A percentile compares a stretch with the other conserved stretches of the same genome.
Conservation (phyloP, 2,113 vertebrate species). For the Osmerus mordax region DNA sequence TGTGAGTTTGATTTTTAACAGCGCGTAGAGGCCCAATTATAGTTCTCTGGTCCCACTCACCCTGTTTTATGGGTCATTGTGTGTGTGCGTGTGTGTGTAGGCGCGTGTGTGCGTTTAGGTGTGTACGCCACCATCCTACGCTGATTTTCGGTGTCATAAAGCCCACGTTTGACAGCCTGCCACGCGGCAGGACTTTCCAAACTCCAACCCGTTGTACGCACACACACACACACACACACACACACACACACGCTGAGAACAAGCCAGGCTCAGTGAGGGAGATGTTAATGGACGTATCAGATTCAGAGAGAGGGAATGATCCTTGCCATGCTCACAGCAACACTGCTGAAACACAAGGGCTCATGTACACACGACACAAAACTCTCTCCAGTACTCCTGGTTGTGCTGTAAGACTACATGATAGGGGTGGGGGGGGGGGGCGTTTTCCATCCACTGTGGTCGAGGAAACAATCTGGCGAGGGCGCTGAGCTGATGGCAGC, state of each 20-base stretch:
- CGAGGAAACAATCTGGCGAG: too few species aligned
- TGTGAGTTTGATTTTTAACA: constrained; percentile 66
- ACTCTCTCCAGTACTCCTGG: not conserved
- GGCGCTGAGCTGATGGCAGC: too few species aligned
- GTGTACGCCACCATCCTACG: constrained; percentile 42
- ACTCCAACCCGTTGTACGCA: constrained; percentile 16
- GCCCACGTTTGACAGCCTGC: constrained; percentile 53
- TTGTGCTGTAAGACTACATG: too few species aligned
- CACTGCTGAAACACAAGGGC: not conserved
- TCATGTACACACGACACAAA: not conserved
- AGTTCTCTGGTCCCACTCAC: constrained; percentile 55
- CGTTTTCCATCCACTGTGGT: too few species aligned
- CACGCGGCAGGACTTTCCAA: constrained; percentile 51
- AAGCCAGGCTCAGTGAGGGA: constrained; percentile 9
- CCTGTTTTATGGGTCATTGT: constrained; percentile 52
- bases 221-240: constrained; percentile 34
- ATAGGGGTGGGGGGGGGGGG: too few species aligned
- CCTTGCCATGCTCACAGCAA: not conserved
- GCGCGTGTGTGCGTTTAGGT: not conserved
- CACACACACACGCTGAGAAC: constrained; percentile 16
- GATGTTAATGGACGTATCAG: constrained; percentile 70
- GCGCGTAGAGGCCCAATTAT: constrained; percentile 72
- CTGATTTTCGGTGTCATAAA: constrained; percentile 57
- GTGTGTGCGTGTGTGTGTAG: constrained; percentile 34
- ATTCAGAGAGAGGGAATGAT: constrained; percentile 46